Evolutionary conservation across 2,888 invertebrate genomes (phyloP), one percentile per base, ranked within the genome.

Genomic region (Eristalis pertinax): DNA sequence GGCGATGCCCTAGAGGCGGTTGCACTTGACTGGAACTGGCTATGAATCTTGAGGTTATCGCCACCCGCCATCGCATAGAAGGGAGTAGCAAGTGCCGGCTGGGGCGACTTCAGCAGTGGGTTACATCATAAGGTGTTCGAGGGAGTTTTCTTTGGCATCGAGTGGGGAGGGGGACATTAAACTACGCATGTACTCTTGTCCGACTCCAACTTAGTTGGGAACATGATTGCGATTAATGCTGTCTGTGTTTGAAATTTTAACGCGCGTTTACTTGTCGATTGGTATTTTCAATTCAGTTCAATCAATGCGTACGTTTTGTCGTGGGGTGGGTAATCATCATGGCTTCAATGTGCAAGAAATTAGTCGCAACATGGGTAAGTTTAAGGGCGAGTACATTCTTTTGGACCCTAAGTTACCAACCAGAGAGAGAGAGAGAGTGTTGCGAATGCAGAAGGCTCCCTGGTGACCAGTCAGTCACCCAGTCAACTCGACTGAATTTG

Each of bases 21-120:
- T 82, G 77, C 82, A 78, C 24, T 81, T 68, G 35, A 19, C 50
- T 50, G 50, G 19, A 50, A 19, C 50, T 50, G 2, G 50, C 19
- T 50, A 2, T 50, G 50, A 8, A 5, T 22, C 8, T 50, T 50
- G 50, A 8, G 50, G 50, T 50, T 50, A 19, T 50, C 50, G 19
- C 50, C 8, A 8, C n/a, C n/a, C n/a, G n/a, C n/a, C n/a, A n/a
- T 19, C 50, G 19, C 19, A 1, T 5, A 8, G n/a, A 8, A 38
- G 38, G 13, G 38, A 0, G 11, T 13, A 13, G 38, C 38, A 13
- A 8, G 19, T 5, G 50, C 50, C 19, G 19, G 50, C 8, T 50
- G 50, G 19, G 19, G n/a, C 1, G 8, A n/a, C 8, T 19, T 19
- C 19, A 19, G 19, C 50, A 19, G 19, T 38, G 38, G 13, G 38